Evolutionary conservation across 2,888 invertebrate species (phyloP).

Genomic region (Metacarcinus magister): DNA sequence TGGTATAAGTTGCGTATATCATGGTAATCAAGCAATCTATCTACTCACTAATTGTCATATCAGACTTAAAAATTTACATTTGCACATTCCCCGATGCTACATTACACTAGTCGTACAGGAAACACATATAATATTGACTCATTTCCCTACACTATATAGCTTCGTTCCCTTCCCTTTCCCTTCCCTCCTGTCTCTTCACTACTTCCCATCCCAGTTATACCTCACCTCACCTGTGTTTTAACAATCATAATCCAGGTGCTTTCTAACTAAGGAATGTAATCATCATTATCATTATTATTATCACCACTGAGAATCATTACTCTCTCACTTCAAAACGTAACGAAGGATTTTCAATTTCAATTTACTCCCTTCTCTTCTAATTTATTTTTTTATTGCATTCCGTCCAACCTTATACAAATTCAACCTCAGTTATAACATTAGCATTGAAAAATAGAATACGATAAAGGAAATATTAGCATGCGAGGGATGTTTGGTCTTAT

Average conservation of each 20-base stretch:
- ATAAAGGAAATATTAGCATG: too few relatives aligned
- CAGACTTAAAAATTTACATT: neutral
- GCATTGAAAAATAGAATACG: neutral
- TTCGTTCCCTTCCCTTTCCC: neutral
- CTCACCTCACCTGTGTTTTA: neutral
- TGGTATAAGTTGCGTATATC: neutral
- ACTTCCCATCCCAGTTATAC: neutral
- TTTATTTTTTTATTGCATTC: neutral
- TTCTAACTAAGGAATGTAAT: neutral
- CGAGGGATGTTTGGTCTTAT: too few relatives aligned
- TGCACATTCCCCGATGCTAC: conserved; percentile 15
- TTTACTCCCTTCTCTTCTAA: neutral
- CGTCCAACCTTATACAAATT: neutral
- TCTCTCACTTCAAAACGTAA: neutral
- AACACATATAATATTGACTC: neutral
- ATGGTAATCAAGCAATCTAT: neutral
- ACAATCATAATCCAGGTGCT: neutral
- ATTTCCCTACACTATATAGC: neutral
- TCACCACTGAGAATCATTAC: neutral
- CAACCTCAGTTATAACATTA: neutral
- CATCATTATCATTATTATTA: neutral
- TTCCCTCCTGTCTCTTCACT: neutral
- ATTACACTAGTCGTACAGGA: neutral
- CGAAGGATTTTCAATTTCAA: neutral
- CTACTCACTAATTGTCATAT: neutral